Base-by-base conservation (phyloP, 1,140 invertebrate species). In the Anastrepha obliqua region DNA sequence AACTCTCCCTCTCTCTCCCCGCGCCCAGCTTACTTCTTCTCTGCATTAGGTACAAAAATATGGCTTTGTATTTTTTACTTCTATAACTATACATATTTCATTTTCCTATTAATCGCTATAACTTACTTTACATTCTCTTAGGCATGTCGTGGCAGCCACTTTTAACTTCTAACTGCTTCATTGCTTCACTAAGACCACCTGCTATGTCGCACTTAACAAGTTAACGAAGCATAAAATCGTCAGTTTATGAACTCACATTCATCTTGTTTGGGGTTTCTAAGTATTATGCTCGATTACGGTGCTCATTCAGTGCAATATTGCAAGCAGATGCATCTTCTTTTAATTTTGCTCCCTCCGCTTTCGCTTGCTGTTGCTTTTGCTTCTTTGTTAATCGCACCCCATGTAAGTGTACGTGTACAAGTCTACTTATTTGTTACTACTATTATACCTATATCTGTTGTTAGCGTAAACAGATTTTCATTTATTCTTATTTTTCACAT, bases 201-300 rank as follows among this genome's bases (percentile, higher is more conserved):
- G 17, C 44, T 6, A 13, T 39, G 4, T 5, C 15, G 67, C 42
- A 74, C 67, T 74, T 74, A 74, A 74, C 42, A 47, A 74, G 39
- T 74, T 74, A 74, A 74, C 67, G 67, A 74, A 74, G 42, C 67
- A 39, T 74, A 74, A 74, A 74, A 74, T 74, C 39, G 67, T 74
- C 67, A 74, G 67, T 74, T 74, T 74, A 74, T 74, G 42, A 74
- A 74, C 42, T 74, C 67, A 17, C 67, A 74, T 74, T 74, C 67
- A 17, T 47, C 67, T 74, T 47, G 13, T n/a, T n/a, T 47, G 4
- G 11, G 2, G 1, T 47, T 47, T 44, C 42, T 3, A 17, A 62
- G 11, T 17, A 70, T 70, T 3, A 42, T 11, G 67, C 39, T 70
- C 67, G 67, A 70, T 42, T 13, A 70, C 67, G 0, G 42, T 11